Percentiles rank a stretch among this genome's conserved stretches.
phyloP scores from a whole-genome alignment of 2,797 vertebrate species.

The Numenius phaeopus region DNA sequence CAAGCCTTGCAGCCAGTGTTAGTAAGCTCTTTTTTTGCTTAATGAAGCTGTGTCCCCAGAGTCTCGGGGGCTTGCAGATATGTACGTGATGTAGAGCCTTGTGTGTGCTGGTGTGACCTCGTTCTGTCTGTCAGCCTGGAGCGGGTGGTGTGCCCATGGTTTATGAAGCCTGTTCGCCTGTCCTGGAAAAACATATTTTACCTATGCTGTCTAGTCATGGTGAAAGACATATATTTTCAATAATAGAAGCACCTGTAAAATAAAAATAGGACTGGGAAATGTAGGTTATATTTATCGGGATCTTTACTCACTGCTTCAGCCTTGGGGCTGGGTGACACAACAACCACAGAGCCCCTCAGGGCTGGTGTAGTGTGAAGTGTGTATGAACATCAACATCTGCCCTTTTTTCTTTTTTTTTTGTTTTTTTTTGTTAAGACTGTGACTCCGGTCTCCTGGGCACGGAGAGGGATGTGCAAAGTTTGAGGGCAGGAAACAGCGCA shows the following conservation, averaged over 20 bases:
- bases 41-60: background rate
- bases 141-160: rapidly evolving
- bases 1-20: background rate
- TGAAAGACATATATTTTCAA: background rate
- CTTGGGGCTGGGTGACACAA: background rate
- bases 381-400: background rate
- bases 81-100: background rate
- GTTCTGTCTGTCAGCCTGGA: background rate
- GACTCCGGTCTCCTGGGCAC: background rate
- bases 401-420: background rate
- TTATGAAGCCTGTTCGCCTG: background rate
- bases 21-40: background rate
- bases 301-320: background rate
- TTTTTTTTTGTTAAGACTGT: background rate
- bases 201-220: background rate
- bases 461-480: background rate
- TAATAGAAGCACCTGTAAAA: background rate
- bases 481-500: background rate
- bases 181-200: background rate
- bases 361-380: background rate
- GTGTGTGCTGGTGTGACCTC: background rate
- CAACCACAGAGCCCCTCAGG: background rate
- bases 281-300: background rate
- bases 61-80: background rate
- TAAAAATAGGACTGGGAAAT: background rate